Evolutionary conservation across 2,113 vertebrate genomes (phyloP).

Genomic region (Solenodon paradoxus): DNA sequence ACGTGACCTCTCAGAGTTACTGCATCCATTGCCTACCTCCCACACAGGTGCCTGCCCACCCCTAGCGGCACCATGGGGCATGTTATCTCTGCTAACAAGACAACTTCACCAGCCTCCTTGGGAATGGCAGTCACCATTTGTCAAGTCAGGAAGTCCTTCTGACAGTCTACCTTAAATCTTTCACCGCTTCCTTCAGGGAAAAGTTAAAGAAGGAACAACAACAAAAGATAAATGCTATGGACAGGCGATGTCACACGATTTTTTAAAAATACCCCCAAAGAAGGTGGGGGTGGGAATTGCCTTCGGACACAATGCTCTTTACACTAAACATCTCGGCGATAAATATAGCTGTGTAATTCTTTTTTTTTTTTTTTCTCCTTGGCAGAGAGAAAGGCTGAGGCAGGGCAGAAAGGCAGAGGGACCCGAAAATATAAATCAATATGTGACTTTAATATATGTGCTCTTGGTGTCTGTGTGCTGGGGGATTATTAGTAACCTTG

Average conservation of each 20-base stretch:
- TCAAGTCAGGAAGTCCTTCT: slow-evolving; percentile 54
- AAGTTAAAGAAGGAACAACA: slow-evolving; percentile 49
- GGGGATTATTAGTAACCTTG: slow-evolving; percentile 79
- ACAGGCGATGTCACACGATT: slow-evolving; percentile 13
- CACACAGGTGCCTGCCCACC: neutral
- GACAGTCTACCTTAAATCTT: slow-evolving; percentile 54
- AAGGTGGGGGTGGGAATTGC: slow-evolving; percentile 25
- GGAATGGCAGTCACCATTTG: neutral
- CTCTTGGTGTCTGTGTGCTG: slow-evolving; percentile 68
- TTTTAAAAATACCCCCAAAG: slow-evolving; percentile 44
- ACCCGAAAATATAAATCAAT: slow-evolving; percentile 78
- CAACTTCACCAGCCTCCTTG: neutral
- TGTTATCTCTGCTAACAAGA: neutral
- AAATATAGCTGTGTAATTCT: slow-evolving; percentile 74
- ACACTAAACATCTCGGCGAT: slow-evolving; percentile 65
- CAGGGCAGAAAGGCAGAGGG: slow-evolving; percentile 69
- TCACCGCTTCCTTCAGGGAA: neutral
- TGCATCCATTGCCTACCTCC: neutral
- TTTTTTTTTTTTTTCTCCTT: slow-evolving; percentile 75
- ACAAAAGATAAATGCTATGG: slow-evolving; percentile 58
- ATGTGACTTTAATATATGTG: slow-evolving; percentile 80
- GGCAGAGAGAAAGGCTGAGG: slow-evolving; percentile 73
- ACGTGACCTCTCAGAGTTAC: neutral
- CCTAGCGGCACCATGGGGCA: no score
- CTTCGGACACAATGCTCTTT: slow-evolving; percentile 71